Evolutionary conservation across 2,888 invertebrate genomes (phyloP), one percentile per base, ranked within the genome.

Genomic region (Anoplius nigerrimus): DNA sequence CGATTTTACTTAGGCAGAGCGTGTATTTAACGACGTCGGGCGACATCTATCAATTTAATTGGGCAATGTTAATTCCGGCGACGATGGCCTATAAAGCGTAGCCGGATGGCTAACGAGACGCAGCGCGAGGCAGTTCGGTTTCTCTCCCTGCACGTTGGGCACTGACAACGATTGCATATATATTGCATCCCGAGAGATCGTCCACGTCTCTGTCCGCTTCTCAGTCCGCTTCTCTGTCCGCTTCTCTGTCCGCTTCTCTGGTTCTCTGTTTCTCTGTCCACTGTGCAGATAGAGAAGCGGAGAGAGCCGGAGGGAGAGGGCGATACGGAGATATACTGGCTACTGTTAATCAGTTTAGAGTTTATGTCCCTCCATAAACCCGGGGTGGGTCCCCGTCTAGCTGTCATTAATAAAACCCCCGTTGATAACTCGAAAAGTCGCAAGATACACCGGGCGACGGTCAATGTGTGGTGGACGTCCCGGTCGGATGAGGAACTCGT

Each of bases 311-410:
- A 57, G 62, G 52, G 34, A 67, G 53, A 62, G 24, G 45, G 45
- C 20, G 51, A 46, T 43, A 53, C 21, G 48, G 27, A 27, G 18
- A 45, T 58, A 13, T 64, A 69, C 65, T 80, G 84, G 87, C 84
- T 83, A 88, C 88, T 86, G 88, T 88, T 88, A 88, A 88, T 88
- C 88, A 88, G 88, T 88, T 88, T 88, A 87, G 87, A 88, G 87
- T 88, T 88, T 88, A 88, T 88, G 87, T 85, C 83, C 86, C 76
- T 72, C 87, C 84, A 87, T 87, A 87, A 87, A 87, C 84, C 72
- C 79, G 71, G 77, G 72, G 48, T 48, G 48, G 48, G 69, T 74
- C 62, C 62, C 80, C 75, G 82, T 85, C 86, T 86, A 86, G 84
- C 83, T 83, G 85, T 87, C 88, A 88, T 88, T 88, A 88, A 88